Evolutionary conservation across 1,140 invertebrate genomes (phyloP), one percentile per base, ranked within the genome.

Genomic region (Drosophila triauraria): DNA sequence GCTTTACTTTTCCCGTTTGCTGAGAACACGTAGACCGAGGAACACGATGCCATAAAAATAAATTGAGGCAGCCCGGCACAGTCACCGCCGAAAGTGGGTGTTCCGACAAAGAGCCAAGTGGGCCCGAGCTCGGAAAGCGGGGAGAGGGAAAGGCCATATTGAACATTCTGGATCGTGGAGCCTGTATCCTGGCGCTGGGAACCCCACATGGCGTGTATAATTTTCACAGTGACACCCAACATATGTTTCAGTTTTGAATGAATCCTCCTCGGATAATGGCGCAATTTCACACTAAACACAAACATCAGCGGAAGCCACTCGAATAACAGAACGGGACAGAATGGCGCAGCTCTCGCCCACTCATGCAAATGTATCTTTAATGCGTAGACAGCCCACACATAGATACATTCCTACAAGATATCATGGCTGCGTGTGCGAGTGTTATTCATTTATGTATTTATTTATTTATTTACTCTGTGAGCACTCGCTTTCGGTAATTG

Each of bases 21-120:
- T 47, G 63, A 48, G 46, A 60, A 85, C 82, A 85, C 82, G 82
- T 74, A 74, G 74, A 74, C 70, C 68, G 58, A 57, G 54, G 60
- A 78, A 85, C 82, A 85, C 79, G 78, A 78, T 74, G 82, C 78
- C 74, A 85, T 85, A 81, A 85, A 85, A 85, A 85, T 86, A 85
- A 85, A 85, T 85, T 85, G 78, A 85, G 75, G 50, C 78, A 51
- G 38, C 51, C 51, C 51, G 51, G 48, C 44, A 72, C 53, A 72
- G 69, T 44, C 68, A 72, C 53, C 68, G 38, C 42, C 53, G 42
- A 44, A 59, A 60, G 46, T 72, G 69, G 68, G 69, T 51, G 67
- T 59, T 38, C 67, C 67, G 62, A 70, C 60, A 44, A 60, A 79
- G 50, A 72, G 61, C 27, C 69, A 50, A 57, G 67, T 54, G 69